Conservation (phyloP, 2,113 vertebrate species). For the Phylloscopus trochilus region DNA sequence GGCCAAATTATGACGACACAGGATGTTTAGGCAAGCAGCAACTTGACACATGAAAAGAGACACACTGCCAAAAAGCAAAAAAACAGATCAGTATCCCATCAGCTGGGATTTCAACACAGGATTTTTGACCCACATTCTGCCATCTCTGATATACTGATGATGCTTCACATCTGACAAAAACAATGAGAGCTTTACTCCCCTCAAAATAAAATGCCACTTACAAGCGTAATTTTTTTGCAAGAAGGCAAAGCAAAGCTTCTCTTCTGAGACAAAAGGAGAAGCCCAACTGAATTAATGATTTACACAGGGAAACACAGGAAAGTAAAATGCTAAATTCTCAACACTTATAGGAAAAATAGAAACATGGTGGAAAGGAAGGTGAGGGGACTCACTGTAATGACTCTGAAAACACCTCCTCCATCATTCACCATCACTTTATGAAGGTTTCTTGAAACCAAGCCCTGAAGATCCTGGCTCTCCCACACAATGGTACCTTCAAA, state of each 20-base stretch:
- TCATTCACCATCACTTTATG: constrained; percentile 82
- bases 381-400: constrained; percentile 78
- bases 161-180: background rate
- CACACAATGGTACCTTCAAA: constrained; percentile 97
- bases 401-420: constrained; percentile 90
- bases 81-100: background rate
- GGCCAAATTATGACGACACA: background rate
- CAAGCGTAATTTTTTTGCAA: background rate
- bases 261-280: background rate
- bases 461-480: constrained; percentile 86
- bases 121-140: background rate
- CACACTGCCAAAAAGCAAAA: background rate
- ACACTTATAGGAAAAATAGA: background rate
- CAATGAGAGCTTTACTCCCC: background rate
- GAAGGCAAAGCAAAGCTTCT: background rate
- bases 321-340: background rate
- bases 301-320: background rate
- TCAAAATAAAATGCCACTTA: background rate
- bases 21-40: background rate
- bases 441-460: constrained; percentile 82
- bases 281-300: background rate
- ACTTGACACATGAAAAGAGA: background rate
- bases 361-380: background rate
- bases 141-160: background rate
- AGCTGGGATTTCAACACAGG: background rate